Evolutionary conservation across 2,888 invertebrate species (phyloP), one percentile per base, ranked within the genome.

Genomic region (Pseudococcus viburni): DNA sequence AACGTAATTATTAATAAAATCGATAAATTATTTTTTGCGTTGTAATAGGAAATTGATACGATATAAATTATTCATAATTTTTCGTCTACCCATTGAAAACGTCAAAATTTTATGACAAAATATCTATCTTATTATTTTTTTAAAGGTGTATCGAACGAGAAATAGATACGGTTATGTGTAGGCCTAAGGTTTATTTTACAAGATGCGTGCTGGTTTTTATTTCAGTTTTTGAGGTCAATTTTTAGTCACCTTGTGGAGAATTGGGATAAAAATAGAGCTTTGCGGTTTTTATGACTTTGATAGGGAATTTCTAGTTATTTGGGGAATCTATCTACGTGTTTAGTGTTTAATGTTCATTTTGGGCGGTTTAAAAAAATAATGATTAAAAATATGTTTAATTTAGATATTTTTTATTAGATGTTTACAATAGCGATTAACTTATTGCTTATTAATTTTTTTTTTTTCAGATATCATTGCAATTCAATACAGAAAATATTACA

Each of bases 1-100:
- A 59, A 19, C 59, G 12, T 26, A 33, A 73, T 73, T 73, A 33
- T 1, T 33, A 73, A 73, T 73, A 22, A 59, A 59, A 59, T 59
- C 59, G 19, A 73, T 73, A 73, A 73, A 73, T 33, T 26, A 73
- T 73, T 22, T 22, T 73, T 73, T 73, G 4, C 26, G 33, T 6
- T 73, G 33, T 73, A 73, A 73, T 73, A 64, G 33, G 68, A 73
- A 73, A 73, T 73, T 26, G 68, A 73, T 33, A 73, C 68, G 26
- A 33, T 26, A 33, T 73, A 11, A 73, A 33, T 59, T 11, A 73
- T 73, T 73, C 33, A 33, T 73, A 73, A 73, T 73, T 73, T 59
- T 33, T 33, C 26, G 26, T 33, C 26, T 33, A 33, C 26, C 26
- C 26, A 33, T 59, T 26, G 26, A 33, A 26, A 73, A 73, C 12